Evolutionary conservation across 2,113 vertebrate genomes (phyloP), one percentile per base, ranked within the genome.

Genomic region (Anolis sagrei): DNA sequence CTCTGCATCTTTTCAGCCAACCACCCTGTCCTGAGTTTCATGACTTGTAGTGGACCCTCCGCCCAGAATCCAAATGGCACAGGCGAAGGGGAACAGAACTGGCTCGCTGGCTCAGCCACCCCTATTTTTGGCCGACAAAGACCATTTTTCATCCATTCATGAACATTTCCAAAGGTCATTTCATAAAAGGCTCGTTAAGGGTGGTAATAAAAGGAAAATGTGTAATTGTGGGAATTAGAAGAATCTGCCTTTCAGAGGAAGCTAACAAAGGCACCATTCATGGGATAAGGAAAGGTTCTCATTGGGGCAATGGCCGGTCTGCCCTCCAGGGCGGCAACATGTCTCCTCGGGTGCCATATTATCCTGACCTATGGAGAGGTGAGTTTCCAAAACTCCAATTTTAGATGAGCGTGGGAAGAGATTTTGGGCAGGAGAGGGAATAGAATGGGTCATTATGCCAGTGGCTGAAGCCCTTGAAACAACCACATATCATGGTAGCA

Each of bases 1-100:
- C 92, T 93, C 87, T 92, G 90, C 86, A 10, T 27, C 84, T 92
- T 92, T 90, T 76, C 78, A 92, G 90, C 11, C 21, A 32, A 25
- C 79, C 87, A 51, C 87, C 79, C 36, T 58, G 54, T 58, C 16
- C 36, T 87, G 62, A 75, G 89, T 32, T 89, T 89, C 90, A 88
- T 72, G 82, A 79, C 75, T 16, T 25, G 80, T 61, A 34, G 82
- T 10, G 51, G 70, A 86, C 0, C 13, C 29, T 2, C 5, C 75
- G 84, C 70, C 83, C 87, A 85, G 21, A 2, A 82, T 82, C 86
- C 91, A 89, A 85, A 34, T 39, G 27, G 21, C 8, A 61, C 1
- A 16, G 49, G 16, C 44, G 8, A 78, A 32, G 34, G 87, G 64
- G 0, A 44, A 18, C 0, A 48, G 34, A 0, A 82, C 84, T 34